Percentiles rank a stretch among this genome's conserved stretches.
phyloP scores from a whole-genome alignment of 53 echinoderm and acorn worm species.

The Mesocentrotus franciscanus region DNA sequence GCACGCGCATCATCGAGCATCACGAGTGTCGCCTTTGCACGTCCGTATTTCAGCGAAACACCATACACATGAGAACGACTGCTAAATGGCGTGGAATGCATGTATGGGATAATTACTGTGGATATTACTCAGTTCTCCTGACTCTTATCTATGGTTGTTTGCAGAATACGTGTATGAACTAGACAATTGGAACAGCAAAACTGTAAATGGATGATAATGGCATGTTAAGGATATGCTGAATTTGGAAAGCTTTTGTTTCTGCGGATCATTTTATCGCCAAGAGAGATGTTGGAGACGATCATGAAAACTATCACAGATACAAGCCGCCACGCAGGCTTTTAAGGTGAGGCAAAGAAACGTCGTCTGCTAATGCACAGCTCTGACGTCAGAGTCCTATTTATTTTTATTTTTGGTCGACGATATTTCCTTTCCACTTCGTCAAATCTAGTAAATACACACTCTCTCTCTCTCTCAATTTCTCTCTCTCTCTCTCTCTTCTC shows the following conservation, averaged over 20 bases:
- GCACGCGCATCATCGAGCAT: constrained; percentile 36
- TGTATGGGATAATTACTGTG: neutral
- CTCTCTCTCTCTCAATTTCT: neutral
- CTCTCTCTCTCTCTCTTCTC: too few species aligned
- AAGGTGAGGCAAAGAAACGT: neutral
- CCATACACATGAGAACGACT: neutral
- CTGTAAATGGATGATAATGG: neutral
- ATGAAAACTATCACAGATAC: neutral
- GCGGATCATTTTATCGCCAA: neutral
- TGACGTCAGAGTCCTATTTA: constrained; percentile 30
- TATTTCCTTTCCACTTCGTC: neutral
- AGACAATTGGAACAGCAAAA: neutral
- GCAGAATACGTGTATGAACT: neutral
- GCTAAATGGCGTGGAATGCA: neutral
- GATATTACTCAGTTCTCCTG: constrained; percentile 29
- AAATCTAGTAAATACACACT: neutral
- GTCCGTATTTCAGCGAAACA: neutral
- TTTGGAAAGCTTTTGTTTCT: neutral
- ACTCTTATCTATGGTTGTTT: neutral
- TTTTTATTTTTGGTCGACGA: neutral
- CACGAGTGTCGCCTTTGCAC: neutral
- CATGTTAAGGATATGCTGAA: neutral
- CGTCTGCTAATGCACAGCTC: constrained; percentile 21
- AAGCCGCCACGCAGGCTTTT: neutral
- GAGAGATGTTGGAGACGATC: neutral